These are phyloP conservation scores for Casuarius casuarius DNA, from an alignment of 2,113 vertebrate genomes.

Conservation along the genomic window DNA sequence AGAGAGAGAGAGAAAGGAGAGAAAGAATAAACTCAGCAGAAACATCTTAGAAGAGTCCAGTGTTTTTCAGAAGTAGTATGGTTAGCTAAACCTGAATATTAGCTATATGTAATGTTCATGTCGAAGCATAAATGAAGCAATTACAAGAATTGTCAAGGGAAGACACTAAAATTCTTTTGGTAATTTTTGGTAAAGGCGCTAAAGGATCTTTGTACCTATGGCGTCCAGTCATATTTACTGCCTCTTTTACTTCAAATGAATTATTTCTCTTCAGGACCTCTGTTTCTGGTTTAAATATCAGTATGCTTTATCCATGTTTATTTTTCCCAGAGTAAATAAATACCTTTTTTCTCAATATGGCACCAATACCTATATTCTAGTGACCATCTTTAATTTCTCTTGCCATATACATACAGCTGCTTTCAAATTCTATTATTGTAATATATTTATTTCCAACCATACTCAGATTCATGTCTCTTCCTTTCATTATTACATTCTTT, in stretches of 20 bases:
- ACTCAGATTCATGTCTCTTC: not conserved
- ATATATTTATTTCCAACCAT: not conserved
- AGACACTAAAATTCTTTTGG: not conserved
- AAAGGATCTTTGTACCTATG: not conserved
- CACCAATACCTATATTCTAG: not conserved
- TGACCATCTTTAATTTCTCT: not conserved
- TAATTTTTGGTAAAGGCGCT: not conserved
- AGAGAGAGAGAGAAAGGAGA: not conserved
- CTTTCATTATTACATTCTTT: not conserved
- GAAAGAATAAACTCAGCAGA: not conserved
- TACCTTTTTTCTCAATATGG: not conserved
- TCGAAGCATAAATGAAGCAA: not conserved
- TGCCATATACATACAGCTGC: not conserved
- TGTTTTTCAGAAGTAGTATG: not conserved
- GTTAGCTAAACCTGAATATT: not conserved
- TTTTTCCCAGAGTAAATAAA: not conserved
- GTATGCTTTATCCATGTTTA: not conserved
- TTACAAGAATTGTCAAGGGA: not conserved
- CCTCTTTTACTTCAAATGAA: not conserved
- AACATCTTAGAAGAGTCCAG: not conserved
- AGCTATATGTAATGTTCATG: not conserved
- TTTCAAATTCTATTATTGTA: not conserved
- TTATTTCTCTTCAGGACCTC: not conserved
- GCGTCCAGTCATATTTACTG: not conserved
- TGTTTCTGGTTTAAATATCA: not conserved